A percentile compares a stretch with the other conserved stretches of the same genome.
These are phyloP conservation scores for Chorisops tibialis DNA, from an alignment of 2,888 invertebrate species.

Conservation along the genomic window DNA sequence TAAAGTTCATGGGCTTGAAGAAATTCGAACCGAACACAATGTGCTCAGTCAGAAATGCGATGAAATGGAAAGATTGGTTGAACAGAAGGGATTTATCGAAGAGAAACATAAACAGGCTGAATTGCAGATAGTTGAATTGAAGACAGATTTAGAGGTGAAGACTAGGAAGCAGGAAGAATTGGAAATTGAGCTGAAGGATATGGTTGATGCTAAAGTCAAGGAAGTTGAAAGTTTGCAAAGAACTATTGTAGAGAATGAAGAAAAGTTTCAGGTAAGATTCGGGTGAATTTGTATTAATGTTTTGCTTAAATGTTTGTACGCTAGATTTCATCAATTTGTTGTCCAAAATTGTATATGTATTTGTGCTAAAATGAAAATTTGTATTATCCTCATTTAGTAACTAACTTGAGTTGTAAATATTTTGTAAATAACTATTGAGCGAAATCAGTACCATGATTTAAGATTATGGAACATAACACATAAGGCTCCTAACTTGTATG, in stretches of 20 bases:
- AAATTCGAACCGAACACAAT: slow-evolving; percentile 36
- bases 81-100: slow-evolving; percentile 29
- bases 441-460: too few species aligned
- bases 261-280: slow-evolving; percentile 41
- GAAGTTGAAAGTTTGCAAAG: slow-evolving; percentile 45
- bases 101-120: slow-evolving; percentile 20
- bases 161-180: slow-evolving; percentile 38
- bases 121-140: slow-evolving; percentile 48
- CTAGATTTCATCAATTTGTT: neutral
- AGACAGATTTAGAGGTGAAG: slow-evolving; percentile 39
- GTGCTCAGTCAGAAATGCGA: slow-evolving; percentile 41
- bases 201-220: slow-evolving; percentile 42
- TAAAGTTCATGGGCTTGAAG: slow-evolving; percentile 32
- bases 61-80: slow-evolving; percentile 45
- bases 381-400: too few species aligned
- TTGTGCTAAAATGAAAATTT: neutral
- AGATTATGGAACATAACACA: too few species aligned
- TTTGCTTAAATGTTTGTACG: slow-evolving; percentile 1
- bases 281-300: neutral
- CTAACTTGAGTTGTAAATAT: too few species aligned
- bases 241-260: slow-evolving; percentile 47
- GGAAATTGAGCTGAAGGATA: slow-evolving; percentile 42
- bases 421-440: too few species aligned
- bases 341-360: slow-evolving; percentile 17
- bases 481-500: too few species aligned